Conservation (phyloP, 2,888 invertebrate genomes). For the Parnassius smintheus region DNA sequence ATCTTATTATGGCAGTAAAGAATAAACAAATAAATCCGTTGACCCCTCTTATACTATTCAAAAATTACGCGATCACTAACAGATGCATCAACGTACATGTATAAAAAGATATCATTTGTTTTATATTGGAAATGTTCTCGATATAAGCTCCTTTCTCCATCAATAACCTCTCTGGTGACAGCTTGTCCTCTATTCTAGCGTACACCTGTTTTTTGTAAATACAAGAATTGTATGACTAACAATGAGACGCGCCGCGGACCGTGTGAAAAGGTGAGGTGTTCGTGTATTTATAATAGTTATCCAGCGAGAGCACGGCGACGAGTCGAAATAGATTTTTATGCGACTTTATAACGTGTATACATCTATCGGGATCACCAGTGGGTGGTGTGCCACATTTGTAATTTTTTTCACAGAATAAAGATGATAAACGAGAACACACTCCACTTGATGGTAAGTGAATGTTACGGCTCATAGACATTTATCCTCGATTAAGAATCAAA, state of each 20-base stretch:
- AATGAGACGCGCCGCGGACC: constrained; percentile 33
- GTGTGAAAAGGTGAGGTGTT: constrained; percentile 41
- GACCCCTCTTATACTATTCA: no score
- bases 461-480: no score
- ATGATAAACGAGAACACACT: no score
- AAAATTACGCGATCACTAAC: no score
- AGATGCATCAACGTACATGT: no score
- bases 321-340: constrained; percentile 41
- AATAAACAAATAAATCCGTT: no score
- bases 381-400: constrained; percentile 28
- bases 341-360: constrained; percentile 29
- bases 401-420: neutral
- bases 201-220: constrained; percentile 27
- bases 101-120: no score
- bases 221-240: constrained; percentile 32
- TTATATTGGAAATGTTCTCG: neutral
- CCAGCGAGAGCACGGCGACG: constrained; percentile 32
- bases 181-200: constrained; percentile 28
- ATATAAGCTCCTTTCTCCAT: neutral
- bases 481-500: no score
- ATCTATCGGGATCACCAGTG: constrained; percentile 32
- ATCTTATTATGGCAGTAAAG: no score
- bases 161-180: constrained; percentile 16
- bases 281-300: constrained; percentile 40
- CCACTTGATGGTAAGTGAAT: no score